Evolutionary conservation across 2,888 invertebrate species (phyloP).

Genomic region (Drosophila niveifrons): DNA sequence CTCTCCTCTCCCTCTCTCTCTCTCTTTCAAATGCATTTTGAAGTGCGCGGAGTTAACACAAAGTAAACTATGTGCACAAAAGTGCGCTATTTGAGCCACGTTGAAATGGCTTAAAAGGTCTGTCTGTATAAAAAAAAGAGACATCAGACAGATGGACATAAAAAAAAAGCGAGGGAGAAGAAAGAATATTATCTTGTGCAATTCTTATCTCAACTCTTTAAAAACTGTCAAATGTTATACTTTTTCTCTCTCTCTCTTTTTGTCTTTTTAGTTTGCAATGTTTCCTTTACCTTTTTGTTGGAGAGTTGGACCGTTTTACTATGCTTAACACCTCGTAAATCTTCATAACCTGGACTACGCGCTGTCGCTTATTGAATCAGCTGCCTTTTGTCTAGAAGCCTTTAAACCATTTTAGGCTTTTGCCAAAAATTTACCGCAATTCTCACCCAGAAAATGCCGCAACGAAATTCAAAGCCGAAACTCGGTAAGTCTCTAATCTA

Average conservation of each 20-base stretch:
- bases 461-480: slow-evolving; percentile 31
- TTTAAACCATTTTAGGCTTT: slow-evolving; percentile 39
- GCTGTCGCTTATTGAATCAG: slow-evolving; percentile 35
- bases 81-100: too few relatives aligned
- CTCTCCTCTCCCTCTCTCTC: too few relatives aligned
- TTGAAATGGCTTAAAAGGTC: too few relatives aligned
- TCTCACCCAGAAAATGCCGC: slow-evolving; percentile 33
- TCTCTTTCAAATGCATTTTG: too few relatives aligned
- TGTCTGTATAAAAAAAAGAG: too few relatives aligned
- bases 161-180: too few relatives aligned
- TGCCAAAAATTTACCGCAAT: slow-evolving; percentile 43
- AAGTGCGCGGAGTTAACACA: too few relatives aligned
- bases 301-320: slow-evolving; percentile 31
- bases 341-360: slow-evolving; percentile 36
- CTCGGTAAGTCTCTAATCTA: slow-evolving; percentile 63
- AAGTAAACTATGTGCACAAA: too few relatives aligned
- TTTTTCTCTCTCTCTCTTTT: background rate
- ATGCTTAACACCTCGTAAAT: slow-evolving; percentile 48
- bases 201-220: slow-evolving; percentile 20
- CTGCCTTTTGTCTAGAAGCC: slow-evolving; percentile 44
- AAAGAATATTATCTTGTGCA: background rate
- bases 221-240: slow-evolving; percentile 26
- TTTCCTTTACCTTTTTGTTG: background rate
- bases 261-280: background rate
- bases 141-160: too few relatives aligned